Percentiles rank a stretch among this genome's conserved stretches.
phyloP scores from a whole-genome alignment of 2,797 vertebrate genomes.

The Psittacula derbiana region DNA sequence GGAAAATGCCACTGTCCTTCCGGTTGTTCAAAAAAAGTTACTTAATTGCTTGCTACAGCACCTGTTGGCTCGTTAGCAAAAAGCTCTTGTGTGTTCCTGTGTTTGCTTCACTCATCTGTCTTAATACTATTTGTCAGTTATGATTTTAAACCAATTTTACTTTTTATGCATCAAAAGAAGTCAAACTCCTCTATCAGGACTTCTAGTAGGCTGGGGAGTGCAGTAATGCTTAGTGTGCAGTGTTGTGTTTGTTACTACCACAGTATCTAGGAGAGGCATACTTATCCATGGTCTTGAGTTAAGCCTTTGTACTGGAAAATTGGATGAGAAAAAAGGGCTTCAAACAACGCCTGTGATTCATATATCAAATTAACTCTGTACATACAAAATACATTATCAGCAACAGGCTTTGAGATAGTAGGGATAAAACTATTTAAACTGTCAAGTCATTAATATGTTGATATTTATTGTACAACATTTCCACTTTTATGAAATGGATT shows the following conservation, averaged over 20 bases:
- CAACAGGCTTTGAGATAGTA: neutral
- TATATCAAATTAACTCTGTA: neutral
- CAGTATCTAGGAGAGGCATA: neutral
- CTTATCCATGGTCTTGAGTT: neutral
- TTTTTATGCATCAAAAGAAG: neutral
- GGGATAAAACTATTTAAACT: neutral
- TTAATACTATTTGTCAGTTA: neutral
- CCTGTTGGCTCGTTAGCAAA: neutral
- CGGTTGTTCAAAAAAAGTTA: neutral
- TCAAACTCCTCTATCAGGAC: neutral
- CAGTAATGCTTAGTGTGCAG: neutral
- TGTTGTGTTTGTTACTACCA: neutral
- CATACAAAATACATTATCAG: neutral
- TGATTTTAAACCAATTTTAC: neutral
- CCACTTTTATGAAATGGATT: neutral
- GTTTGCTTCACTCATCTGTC: neutral
- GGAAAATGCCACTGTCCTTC: neutral
- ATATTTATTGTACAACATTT: neutral
- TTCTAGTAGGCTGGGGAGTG: neutral
- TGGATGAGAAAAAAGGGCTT: neutral
- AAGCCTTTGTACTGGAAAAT: neutral
- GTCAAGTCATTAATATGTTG: neutral
- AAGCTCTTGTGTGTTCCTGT: neutral
- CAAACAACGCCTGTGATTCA: neutral
- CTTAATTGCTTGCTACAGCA: neutral